phyloP scores from a whole-genome alignment of 1,140 invertebrate genomes.

The Conopomorpha cramerella region DNA sequence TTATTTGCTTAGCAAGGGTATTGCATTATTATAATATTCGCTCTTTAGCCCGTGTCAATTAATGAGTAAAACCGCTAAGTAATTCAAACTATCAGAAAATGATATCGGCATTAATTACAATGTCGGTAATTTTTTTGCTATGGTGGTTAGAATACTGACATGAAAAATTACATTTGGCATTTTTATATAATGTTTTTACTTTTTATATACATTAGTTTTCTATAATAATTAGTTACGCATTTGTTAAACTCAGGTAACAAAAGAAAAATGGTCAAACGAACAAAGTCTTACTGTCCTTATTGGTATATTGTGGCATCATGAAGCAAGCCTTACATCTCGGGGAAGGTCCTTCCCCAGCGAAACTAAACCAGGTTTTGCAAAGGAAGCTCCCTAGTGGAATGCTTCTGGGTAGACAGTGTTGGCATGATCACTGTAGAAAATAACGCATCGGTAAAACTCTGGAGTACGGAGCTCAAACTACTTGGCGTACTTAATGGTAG shows the following conservation, averaged over 20 bases:
- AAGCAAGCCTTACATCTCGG: slow-evolving; percentile 19
- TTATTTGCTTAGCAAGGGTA: no score
- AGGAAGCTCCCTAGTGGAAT: slow-evolving; percentile 22
- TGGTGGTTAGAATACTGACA: not conserved
- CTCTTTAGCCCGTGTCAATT: no score
- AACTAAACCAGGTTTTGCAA: slow-evolving; percentile 14
- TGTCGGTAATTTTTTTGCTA: no score
- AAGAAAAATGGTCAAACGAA: slow-evolving; percentile 21
- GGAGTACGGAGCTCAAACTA: slow-evolving; percentile 21
- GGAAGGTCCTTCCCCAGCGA: slow-evolving; percentile 16
- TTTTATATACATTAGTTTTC: slow-evolving; percentile 2
- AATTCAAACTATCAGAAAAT: no score
- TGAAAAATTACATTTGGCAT: not conserved
- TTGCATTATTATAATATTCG: no score
- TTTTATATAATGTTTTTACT: not conserved
- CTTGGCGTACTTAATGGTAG: slow-evolving; percentile 23
- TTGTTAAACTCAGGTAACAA: slow-evolving; percentile 29
- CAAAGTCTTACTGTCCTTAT: slow-evolving; percentile 20
- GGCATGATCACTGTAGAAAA: slow-evolving; percentile 34
- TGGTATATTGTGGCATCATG: no score
- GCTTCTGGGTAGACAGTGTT: slow-evolving; percentile 22
- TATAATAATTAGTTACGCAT: no score
- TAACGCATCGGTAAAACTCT: slow-evolving; percentile 36
- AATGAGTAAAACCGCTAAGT: no score
- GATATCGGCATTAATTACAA: no score